Evolutionary conservation across 2,113 vertebrate species (phyloP).

Genomic region (Anoura caudifer): DNA sequence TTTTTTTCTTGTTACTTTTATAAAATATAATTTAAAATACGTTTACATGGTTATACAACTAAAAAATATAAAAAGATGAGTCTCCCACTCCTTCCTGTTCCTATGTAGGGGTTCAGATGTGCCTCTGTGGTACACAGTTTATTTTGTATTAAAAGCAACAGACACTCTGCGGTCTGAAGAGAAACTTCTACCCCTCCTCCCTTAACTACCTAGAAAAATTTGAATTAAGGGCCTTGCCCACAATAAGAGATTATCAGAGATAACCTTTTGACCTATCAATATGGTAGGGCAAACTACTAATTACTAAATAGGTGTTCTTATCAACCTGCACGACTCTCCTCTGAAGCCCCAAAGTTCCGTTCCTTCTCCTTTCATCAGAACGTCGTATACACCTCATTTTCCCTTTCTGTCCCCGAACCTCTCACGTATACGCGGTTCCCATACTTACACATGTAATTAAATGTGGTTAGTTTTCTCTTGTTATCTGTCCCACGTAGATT

Average conservation of each 20-base stretch:
- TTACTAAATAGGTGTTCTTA: not conserved
- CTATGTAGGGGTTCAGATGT: not conserved
- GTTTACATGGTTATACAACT: not conserved
- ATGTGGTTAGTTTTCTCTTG: not conserved
- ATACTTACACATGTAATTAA: not conserved
- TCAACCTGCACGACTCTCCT: not conserved
- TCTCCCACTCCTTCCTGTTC: not conserved
- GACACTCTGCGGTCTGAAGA: not conserved
- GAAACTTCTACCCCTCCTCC: not conserved
- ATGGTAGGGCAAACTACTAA: not conserved
- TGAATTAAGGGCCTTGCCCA: not conserved
- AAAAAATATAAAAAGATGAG: not conserved
- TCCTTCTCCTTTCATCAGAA: not conserved
- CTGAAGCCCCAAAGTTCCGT: not conserved
- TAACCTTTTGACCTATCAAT: not conserved
- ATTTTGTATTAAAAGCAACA: not conserved
- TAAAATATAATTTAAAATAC: not conserved
- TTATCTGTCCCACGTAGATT: not conserved
- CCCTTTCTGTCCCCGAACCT: not conserved
- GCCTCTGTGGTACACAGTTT: not conserved
- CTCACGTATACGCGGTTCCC: not conserved
- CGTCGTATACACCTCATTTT: not conserved
- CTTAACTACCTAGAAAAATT: not conserved
- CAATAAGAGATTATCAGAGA: not conserved
- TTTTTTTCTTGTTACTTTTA: not conserved